A percentile compares a stretch with the other conserved stretches of the same genome.
phyloP scores from a whole-genome alignment of 2,113 vertebrate genomes.

The Cyanistes caeruleus region DNA sequence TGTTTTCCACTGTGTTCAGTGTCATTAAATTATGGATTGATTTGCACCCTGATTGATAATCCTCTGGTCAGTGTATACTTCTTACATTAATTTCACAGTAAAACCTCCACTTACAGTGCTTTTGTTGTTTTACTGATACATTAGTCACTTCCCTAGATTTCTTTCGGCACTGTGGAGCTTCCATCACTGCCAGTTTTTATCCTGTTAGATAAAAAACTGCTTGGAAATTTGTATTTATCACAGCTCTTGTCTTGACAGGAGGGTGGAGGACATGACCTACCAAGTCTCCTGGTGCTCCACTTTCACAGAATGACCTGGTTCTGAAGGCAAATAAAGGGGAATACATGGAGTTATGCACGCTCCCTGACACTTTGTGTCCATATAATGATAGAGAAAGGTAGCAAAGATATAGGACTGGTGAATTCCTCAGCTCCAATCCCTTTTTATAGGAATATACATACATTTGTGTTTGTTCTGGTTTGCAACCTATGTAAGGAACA shows the following conservation, averaged over 20 bases:
- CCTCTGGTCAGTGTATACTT: not conserved
- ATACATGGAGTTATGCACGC: fast-evolving
- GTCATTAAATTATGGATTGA: not conserved
- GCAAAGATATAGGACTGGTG: not conserved
- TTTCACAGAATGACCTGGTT: not conserved
- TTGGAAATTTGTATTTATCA: not conserved
- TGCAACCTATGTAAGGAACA: not conserved
- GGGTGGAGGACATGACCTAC: not conserved
- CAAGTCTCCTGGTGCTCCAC: not conserved
- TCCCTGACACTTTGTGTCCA: not conserved
- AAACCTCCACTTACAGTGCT: not conserved
- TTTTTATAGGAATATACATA: not conserved
- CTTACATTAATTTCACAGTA: not conserved
- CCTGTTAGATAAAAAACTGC: not conserved
- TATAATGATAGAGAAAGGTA: not conserved
- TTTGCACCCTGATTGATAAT: not conserved
- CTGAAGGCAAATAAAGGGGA: not conserved
- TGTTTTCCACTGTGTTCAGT: not conserved
- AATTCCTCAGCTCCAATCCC: not conserved
- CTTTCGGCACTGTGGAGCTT: not conserved
- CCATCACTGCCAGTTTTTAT: not conserved
- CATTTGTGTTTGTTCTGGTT: not conserved
- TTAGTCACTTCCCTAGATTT: not conserved
- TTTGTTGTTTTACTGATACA: not conserved
- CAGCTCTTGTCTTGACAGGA: not conserved